Conservation (phyloP, 2,797 vertebrate genomes). For the Lophius americanus region DNA sequence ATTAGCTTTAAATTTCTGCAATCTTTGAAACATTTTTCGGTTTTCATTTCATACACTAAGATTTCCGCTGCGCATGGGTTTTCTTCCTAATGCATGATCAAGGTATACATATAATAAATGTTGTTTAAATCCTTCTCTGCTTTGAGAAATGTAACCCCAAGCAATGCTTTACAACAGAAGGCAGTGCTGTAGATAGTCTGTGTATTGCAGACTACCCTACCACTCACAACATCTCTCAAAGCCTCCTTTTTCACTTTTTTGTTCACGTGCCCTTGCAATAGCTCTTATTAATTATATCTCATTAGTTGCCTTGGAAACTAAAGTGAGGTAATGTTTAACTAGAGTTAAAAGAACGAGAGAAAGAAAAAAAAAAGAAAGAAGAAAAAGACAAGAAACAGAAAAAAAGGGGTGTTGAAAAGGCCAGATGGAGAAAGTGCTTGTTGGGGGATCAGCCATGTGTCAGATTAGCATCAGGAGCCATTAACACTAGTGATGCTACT, state of each 20-base stretch:
- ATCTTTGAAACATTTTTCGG: constrained; percentile 15
- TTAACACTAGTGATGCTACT: constrained; percentile 80
- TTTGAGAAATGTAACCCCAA: constrained; percentile 47
- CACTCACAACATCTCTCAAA: constrained; percentile 65
- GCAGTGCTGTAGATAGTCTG: constrained; percentile 65
- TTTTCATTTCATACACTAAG: constrained; percentile 13
- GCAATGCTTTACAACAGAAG: constrained; percentile 53
- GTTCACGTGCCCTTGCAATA: constrained; percentile 69
- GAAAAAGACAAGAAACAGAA: constrained; percentile 35
- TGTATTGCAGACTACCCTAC: constrained; percentile 53
- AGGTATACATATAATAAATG: constrained; percentile 37
- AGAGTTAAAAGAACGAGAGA: constrained; percentile 59
- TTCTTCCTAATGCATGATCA: constrained; percentile 31
- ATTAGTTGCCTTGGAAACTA: constrained; percentile 87
- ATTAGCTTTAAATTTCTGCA: not conserved
- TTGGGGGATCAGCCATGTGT: constrained; percentile 80
- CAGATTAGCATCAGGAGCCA: constrained; percentile 86
- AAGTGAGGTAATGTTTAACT: constrained; percentile 78
- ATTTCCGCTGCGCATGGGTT: constrained; percentile 22
- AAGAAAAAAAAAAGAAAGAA: constrained; percentile 33
- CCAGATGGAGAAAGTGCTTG: constrained; percentile 69
- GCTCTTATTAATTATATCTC: constrained; percentile 87
- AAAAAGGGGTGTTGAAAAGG: constrained; percentile 33
- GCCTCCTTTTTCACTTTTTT: constrained; percentile 74
- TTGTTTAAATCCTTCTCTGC: constrained; percentile 42